A percentile compares a stretch with the other conserved stretches of the same genome.
Evolutionary conservation across 2,797 vertebrate genomes (phyloP).

Genomic region (Tamandua tetradactyla): DNA sequence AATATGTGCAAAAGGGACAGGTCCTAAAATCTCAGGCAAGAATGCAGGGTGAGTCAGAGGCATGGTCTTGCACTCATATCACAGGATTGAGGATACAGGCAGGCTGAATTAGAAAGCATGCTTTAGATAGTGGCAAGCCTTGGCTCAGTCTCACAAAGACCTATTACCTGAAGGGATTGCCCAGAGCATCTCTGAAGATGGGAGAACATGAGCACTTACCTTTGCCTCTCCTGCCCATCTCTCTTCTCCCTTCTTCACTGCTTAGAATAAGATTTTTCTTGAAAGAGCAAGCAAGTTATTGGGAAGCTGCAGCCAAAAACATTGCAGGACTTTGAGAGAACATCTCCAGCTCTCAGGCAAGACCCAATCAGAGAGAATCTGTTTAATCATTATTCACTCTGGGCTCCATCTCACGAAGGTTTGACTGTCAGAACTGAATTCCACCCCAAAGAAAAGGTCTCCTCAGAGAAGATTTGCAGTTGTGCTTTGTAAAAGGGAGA

Average conservation of each 20-base stretch:
- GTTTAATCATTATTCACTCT: constrained; percentile 30
- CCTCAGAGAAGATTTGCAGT: constrained; percentile 66
- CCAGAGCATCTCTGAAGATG: neutral
- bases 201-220: no score
- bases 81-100: accelerated
- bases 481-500: constrained; percentile 64
- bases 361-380: neutral
- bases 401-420: neutral
- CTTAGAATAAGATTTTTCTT: constrained; percentile 38
- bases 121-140: neutral
- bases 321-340: neutral
- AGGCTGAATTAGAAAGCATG: neutral
- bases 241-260: neutral
- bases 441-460: constrained; percentile 56
- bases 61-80: neutral
- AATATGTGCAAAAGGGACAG: neutral
- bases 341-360: neutral
- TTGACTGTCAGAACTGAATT: constrained; percentile 67
- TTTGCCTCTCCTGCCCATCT: neutral
- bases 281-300: neutral
- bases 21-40: neutral
- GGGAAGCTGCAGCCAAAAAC: neutral
- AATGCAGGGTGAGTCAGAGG: neutral
- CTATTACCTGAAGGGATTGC: neutral
- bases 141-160: neutral